These are phyloP conservation scores for Standfussiana lucernea DNA, from an alignment of 2,888 invertebrate genomes.

Conservation along the genomic window DNA sequence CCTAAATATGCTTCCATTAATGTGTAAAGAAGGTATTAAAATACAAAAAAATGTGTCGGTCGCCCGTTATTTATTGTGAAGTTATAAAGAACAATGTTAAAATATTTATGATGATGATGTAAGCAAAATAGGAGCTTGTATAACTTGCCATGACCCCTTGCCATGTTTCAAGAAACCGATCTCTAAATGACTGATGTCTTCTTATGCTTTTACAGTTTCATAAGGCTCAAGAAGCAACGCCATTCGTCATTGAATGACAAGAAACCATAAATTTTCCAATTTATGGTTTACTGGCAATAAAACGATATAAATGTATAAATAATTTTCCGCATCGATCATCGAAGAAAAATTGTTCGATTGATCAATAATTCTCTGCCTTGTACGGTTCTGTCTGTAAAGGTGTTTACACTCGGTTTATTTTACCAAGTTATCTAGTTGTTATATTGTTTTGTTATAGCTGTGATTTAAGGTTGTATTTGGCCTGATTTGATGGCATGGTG, in stretches of 20 bases:
- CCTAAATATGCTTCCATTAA: conserved; percentile 9
- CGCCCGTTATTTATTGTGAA: conserved; percentile 32
- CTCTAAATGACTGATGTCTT: not conserved
- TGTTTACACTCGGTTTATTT: conserved; percentile 44
- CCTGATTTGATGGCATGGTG: conserved; percentile 31
- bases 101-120: not conserved
- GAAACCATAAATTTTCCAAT: conserved; percentile 17
- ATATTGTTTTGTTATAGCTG: conserved; percentile 2
- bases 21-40: conserved; percentile 21
- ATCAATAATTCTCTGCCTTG: conserved; percentile 50
- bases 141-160: not conserved
- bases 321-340: conserved; percentile 54
- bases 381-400: conserved; percentile 47
- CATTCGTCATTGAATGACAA: conserved; percentile 28
- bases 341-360: conserved; percentile 54
- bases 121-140: not conserved
- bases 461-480: conserved; percentile 50
- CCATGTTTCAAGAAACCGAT: not conserved
- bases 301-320: conserved; percentile 45
- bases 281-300: conserved; percentile 42
- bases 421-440: conserved; percentile 31
- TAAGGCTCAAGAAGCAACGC: not conserved
- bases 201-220: conserved; percentile 2
- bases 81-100: conserved; percentile 15
- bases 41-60: conserved; percentile 30